Evolutionary conservation across 1,140 invertebrate genomes (phyloP).

Genomic region (Tetranychus urticae): DNA sequence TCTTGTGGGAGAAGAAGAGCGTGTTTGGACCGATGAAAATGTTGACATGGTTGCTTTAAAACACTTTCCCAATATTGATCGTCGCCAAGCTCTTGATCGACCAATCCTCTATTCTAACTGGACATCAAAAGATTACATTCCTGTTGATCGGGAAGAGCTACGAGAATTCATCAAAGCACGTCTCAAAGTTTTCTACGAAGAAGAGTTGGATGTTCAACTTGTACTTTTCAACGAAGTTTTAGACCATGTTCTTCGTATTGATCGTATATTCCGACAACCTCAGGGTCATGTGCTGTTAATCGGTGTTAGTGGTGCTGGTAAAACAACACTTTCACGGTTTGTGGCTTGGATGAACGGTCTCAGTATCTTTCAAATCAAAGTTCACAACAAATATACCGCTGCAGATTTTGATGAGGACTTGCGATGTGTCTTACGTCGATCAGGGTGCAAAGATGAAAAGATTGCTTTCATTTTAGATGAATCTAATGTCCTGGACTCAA

Average conservation of each 20-base stretch:
- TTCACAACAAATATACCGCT: slow-evolving; percentile 96
- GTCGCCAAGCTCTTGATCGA: slow-evolving; percentile 53
- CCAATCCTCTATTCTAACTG: slow-evolving; percentile 97
- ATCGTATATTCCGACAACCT: slow-evolving; percentile 94
- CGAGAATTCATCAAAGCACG: slow-evolving; percentile 89
- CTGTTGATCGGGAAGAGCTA: slow-evolving; percentile 80
- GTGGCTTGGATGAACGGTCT: slow-evolving; percentile 99
- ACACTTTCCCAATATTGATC: slow-evolving; percentile 79
- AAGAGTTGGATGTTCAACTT: slow-evolving; percentile 90
- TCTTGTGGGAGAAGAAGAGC: slow-evolving; percentile 77
- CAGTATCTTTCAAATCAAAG: slow-evolving; percentile 89
- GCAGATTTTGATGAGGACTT: slow-evolving; percentile 98
- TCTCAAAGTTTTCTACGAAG: slow-evolving; percentile 93
- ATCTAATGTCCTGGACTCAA: slow-evolving; percentile 93
- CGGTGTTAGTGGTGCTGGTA: slow-evolving; percentile 90
- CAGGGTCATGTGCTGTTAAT: slow-evolving; percentile 91
- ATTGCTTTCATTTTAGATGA: slow-evolving; percentile 92
- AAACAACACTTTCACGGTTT: slow-evolving; percentile 93
- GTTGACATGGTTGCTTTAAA: slow-evolving; percentile 79
- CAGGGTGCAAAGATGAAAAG: slow-evolving; percentile 94
- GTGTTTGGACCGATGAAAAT: slow-evolving; percentile 94
- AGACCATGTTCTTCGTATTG: slow-evolving; percentile 92
- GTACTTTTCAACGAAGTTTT: slow-evolving; percentile 97
- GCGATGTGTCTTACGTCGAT: slow-evolving; percentile 64
- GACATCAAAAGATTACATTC: slow-evolving; percentile 93